phyloP scores from a whole-genome alignment of 2,797 vertebrate species.

The Schizopygopsis pylzovi region DNA sequence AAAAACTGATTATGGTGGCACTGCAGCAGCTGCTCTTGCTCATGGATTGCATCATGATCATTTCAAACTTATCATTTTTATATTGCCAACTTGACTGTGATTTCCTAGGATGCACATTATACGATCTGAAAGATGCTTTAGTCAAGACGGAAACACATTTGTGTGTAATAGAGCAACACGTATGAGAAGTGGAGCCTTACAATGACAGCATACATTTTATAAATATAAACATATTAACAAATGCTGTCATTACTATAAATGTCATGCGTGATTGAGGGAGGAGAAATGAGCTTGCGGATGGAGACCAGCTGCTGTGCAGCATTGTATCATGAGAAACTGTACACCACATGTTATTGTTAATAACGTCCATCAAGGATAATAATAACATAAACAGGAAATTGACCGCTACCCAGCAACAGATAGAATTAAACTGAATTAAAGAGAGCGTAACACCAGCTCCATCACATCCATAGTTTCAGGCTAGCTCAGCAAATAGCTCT shows the following conservation, averaged over 20 bases:
- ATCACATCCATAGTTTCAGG: not conserved
- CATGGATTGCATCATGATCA: constrained; percentile 31
- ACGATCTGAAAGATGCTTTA: not conserved
- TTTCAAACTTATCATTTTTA: not conserved
- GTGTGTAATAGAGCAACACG: not conserved
- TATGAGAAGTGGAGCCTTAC: not conserved
- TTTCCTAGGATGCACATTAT: not conserved
- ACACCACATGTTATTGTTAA: constrained; percentile 6
- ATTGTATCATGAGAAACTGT: constrained; percentile 20
- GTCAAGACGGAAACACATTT: not conserved
- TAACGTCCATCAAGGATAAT: constrained; percentile 10
- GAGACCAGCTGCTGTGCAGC: constrained; percentile 14
- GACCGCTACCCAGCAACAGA: not conserved
- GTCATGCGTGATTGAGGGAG: not conserved
- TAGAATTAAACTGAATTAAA: not conserved
- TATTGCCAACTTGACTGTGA: not conserved
- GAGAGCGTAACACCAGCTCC: not conserved
- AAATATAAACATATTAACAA: not conserved
- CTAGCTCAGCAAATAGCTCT: not conserved
- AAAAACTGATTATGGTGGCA: constrained; percentile 39
- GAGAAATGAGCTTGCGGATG: constrained; percentile 10
- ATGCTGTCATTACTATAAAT: constrained; percentile 8
- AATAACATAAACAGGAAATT: constrained; percentile 1
- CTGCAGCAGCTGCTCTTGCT: constrained; percentile 33
- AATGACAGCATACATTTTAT: not conserved